Conservation (phyloP, 2,888 invertebrate genomes). For the Thumatha senex region DNA sequence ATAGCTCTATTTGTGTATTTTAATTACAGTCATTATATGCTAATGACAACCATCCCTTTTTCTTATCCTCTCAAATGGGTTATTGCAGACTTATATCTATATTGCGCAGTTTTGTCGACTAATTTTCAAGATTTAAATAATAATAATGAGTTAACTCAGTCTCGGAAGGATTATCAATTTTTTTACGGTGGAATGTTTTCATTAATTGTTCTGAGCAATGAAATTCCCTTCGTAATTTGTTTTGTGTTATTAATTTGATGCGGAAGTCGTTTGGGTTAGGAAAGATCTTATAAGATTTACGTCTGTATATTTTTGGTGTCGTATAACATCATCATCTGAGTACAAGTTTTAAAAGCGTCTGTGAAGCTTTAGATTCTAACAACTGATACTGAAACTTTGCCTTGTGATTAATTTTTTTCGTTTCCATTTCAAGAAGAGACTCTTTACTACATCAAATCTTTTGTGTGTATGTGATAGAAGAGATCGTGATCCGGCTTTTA, state of each 20-base stretch:
- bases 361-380: too few relatives aligned
- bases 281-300: conserved; percentile 52
- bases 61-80: conserved; percentile 83
- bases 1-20: conserved; percentile 88
- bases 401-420: too few relatives aligned
- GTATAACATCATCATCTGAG: neutral
- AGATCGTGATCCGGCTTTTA: too few relatives aligned
- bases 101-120: conserved; percentile 67
- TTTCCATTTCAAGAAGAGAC: too few relatives aligned
- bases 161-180: conserved; percentile 63
- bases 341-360: too few relatives aligned
- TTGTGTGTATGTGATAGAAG: too few relatives aligned
- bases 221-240: conserved; percentile 73
- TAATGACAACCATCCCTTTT: conserved; percentile 84
- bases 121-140: conserved; percentile 79
- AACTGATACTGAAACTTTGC: too few relatives aligned
- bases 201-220: conserved; percentile 71
- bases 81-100: conserved; percentile 80
- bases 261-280: conserved; percentile 70
- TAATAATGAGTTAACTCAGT: conserved; percentile 59
- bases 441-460: too few relatives aligned
- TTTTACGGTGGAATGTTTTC: conserved; percentile 60
- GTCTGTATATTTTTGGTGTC: conserved; percentile 12
- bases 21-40: conserved; percentile 88
- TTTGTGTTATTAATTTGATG: conserved; percentile 77